Base-by-base conservation (phyloP, 2,888 invertebrate species). In the Chironomus riparius region DNA sequence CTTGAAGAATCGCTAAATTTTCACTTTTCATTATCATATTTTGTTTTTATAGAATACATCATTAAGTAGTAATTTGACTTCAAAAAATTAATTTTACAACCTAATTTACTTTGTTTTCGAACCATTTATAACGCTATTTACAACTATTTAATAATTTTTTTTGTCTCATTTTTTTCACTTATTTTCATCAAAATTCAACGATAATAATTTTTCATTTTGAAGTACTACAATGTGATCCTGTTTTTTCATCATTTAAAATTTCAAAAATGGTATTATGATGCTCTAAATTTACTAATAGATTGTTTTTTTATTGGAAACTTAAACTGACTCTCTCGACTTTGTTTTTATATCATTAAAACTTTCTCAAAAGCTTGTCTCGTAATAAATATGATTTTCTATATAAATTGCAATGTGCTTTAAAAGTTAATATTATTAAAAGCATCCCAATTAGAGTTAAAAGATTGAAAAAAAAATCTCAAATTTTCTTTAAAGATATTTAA, bases 21-120 rank as follows among this genome's bases (percentile, higher is more conserved):
- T 56, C 15, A 56, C 18, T 65, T 62, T 21, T 21, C 22, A 22
- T 7, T 38, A 38, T 38, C 38, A 38, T 38, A 38, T 10, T 21
- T 62, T 24, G 24, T 22, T 15, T 62, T 24, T 65, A 65, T 21
- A 21, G 21, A 62, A 12, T 65, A 65, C 65, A 65, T 65, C 65
- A 24, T 65, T 65, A 65, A 65, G 65, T 65, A 65, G 22, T 65
- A 65, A 65, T 65, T 65, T 65, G 65, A 65, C 65, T 65, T 65
- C 65, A 65, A 65, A 65, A 65, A 65, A 24, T 24, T 65, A 24
- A 21, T 13, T 21, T 24, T 65, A 21, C 65, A 65, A 65, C 65
- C 65, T 65, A 65, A 65, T 65, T 21, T 18, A 21, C n/a, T 56
- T 56, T 56, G n/a, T 56, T 56, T 56, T 65, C 22, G 24, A 65